Evolutionary conservation across 2,113 vertebrate genomes (phyloP).

Genomic region (Siniperca chuatsi): DNA sequence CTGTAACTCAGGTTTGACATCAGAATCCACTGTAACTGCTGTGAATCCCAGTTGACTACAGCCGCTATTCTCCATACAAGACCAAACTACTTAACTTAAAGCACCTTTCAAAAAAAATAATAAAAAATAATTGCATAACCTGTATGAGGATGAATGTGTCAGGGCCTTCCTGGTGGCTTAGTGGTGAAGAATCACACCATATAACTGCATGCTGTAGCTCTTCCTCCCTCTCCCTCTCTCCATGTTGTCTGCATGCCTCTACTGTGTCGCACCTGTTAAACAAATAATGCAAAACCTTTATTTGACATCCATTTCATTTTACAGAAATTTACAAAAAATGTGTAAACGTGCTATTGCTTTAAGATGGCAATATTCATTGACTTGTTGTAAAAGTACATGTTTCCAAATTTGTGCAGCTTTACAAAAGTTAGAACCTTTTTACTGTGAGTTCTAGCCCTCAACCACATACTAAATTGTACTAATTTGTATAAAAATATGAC

Average conservation of each 20-base stretch:
- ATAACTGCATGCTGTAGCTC: not conserved
- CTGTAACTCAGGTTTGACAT: not conserved
- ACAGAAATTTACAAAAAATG: no score
- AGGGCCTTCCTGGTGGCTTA: not conserved
- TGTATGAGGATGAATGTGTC: not conserved
- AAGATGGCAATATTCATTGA: no score
- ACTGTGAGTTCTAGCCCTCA: not conserved
- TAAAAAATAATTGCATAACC: no score
- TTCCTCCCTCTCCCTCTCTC: no score
- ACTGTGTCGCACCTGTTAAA: not conserved
- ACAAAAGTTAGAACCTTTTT: not conserved
- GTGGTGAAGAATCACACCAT: not conserved
- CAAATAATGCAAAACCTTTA: not conserved
- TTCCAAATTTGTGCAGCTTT: no score
- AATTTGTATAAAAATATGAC: not conserved
- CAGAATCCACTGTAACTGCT: not conserved
- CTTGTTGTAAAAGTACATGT: not conserved
- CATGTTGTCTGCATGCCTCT: not conserved
- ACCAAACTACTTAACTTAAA: not conserved
- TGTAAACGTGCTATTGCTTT: no score
- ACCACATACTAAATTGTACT: not conserved
- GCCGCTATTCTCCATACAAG: not conserved
- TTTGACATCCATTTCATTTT: no score
- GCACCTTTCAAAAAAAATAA: no score
- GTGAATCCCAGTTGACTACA: not conserved